These are phyloP conservation scores for Melipona bicolor DNA, from an alignment of 2,888 invertebrate species.

Conservation along the genomic window DNA sequence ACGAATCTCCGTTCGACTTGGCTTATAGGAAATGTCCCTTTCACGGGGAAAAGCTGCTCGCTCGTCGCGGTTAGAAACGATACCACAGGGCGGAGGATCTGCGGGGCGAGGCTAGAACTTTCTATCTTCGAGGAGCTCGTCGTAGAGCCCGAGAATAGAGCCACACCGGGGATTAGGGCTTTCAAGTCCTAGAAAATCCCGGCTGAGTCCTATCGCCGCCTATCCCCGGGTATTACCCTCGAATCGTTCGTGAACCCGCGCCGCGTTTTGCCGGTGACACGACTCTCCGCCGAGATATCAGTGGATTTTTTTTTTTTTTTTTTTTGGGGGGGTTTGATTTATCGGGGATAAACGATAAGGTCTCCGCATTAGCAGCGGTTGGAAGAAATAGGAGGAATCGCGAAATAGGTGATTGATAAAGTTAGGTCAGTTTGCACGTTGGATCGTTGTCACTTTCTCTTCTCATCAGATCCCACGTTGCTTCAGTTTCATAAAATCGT, in stretches of 20 bases:
- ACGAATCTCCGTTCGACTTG: no score
- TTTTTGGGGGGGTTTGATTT: neutral
- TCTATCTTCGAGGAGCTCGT: slow-evolving; percentile 31
- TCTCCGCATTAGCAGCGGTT: neutral
- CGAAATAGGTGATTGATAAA: no score
- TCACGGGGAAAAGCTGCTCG: slow-evolving; percentile 6
- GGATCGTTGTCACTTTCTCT: no score
- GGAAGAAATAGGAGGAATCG: neutral
- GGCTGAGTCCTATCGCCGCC: slow-evolving; percentile 26
- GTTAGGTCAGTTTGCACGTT: no score
- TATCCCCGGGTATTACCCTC: slow-evolving; percentile 22
- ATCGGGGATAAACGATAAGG: neutral
- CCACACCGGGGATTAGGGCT: slow-evolving; percentile 46
- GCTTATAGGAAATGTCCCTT: no score
- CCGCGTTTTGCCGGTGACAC: neutral
- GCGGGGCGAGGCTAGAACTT: slow-evolving; percentile 38
- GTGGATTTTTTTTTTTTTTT: neutral
- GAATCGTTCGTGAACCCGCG: slow-evolving; percentile 9
- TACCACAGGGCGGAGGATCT: slow-evolving; percentile 23
- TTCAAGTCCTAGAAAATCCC: slow-evolving; percentile 50
- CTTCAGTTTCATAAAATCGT: no score
- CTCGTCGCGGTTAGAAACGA: neutral
- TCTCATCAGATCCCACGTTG: no score
- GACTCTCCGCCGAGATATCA: neutral
- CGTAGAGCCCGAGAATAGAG: slow-evolving; percentile 33